phyloP scores from a whole-genome alignment of 2,888 invertebrate species.

The Hybos culiciformis region DNA sequence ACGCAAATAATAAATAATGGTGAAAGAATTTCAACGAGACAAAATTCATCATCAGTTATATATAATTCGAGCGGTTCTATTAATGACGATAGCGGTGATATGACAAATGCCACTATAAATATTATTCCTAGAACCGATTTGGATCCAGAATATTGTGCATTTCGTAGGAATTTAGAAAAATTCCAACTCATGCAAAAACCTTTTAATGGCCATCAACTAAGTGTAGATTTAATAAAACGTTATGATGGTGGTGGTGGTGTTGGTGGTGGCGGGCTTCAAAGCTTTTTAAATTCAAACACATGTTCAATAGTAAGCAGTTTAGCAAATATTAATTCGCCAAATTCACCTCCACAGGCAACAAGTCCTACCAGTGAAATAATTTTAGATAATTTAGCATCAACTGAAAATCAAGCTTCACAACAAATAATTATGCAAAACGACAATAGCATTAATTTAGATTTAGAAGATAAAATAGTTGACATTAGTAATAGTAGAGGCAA shows the following conservation, averaged over 20 bases:
- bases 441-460: conserved; percentile 32
- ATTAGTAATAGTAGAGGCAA: background rate
- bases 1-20: too few relatives aligned
- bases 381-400: conserved; percentile 56
- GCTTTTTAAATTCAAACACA: conserved; percentile 38
- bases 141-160: conserved; percentile 22
- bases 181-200: conserved; percentile 29
- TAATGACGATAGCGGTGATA: too few relatives aligned
- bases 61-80: conserved; percentile 28
- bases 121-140: conserved; percentile 21
- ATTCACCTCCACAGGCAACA: conserved; percentile 69
- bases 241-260: conserved; percentile 17
- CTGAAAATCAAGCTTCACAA: too few relatives aligned
- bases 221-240: too few relatives aligned
- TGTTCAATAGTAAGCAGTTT: conserved; percentile 57
- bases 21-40: too few relatives aligned
- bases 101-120: conserved; percentile 25
- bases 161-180: conserved; percentile 29
- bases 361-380: conserved; percentile 67
- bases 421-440: conserved; percentile 38
- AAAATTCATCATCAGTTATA: too few relatives aligned
- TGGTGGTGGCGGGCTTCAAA: conserved; percentile 19
- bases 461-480: background rate
- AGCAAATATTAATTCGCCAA: conserved; percentile 50
- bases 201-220: conserved; percentile 18